Evolutionary conservation across 2,797 vertebrate genomes (phyloP), one percentile per base, ranked within the genome.

Genomic region (Glyptemys insculpta): DNA sequence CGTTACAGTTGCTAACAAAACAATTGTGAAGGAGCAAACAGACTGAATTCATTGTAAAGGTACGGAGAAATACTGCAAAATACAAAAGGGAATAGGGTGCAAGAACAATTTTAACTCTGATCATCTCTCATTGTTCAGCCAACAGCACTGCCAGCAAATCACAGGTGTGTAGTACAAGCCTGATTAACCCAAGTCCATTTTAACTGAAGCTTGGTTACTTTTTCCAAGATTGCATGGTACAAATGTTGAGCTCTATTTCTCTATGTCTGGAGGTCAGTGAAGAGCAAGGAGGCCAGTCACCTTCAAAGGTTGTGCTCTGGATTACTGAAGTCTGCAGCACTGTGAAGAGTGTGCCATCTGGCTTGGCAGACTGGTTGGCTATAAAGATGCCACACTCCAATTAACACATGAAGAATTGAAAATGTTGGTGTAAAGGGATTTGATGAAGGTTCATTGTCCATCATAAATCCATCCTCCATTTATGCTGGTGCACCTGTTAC

Each of bases 1-100:
- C 0, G 0, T 16, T 79, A 27, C 7, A 37, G 1, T 44, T 54
- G 74, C n/a, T 57, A 65, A 79, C 27, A 15, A 44, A 0, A 0
- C n/a, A 50, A 57, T 44, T 50, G 8, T 53, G 27, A 52, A 29
- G 50, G 59, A 91, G 15, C 14, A 78, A 91, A 50, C 8, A 25
- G 10, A 49, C 18, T 37, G 72, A 49, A 29, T 52, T 31, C 80
- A 47, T 37, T 4, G 54, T 25, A 37, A 47, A 59, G 44, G 31
- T 29, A 4, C 10, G 62, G 23, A 19, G 80, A 52, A 3, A 5
- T 14, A 21, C 6, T 74, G 68, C n/a, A 31, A 65, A 44, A 53
- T 50, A 65, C 62, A 81, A 62, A 50, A 18, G 62, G n/a, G 4
- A 80, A 68, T 8, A 27, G 11, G 44, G 6, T 53, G 8, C 49